Evolutionary conservation across 2,113 vertebrate genomes (phyloP).

Genomic region (Menidia beryllina): DNA sequence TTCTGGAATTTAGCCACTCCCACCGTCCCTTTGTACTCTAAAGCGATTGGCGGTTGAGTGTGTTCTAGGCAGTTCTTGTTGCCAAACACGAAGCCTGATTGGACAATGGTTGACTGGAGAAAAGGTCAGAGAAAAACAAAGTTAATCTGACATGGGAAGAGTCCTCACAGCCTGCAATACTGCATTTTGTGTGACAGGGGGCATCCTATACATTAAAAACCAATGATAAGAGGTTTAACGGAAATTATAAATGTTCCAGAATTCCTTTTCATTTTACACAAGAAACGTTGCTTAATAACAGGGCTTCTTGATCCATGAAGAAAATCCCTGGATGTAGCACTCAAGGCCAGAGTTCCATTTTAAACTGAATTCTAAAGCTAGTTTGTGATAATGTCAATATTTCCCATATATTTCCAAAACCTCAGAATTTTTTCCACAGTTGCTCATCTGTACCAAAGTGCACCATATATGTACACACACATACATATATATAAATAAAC

Average conservation of each 20-base stretch:
- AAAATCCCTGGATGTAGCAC: too few relatives aligned
- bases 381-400: too few relatives aligned
- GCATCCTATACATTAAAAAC: constrained; percentile 18
- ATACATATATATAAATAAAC: too few relatives aligned
- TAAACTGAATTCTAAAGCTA: too few relatives aligned
- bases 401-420: too few relatives aligned
- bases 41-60: constrained; percentile 33
- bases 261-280: neutral
- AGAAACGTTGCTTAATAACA: too few relatives aligned
- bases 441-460: too few relatives aligned
- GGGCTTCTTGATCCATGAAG: too few relatives aligned
- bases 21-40: neutral
- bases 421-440: too few relatives aligned
- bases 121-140: constrained; percentile 65
- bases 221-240: neutral
- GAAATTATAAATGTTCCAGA: neutral
- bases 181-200: constrained; percentile 58
- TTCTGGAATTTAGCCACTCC: constrained; percentile 66
- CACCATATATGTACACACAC: too few relatives aligned
- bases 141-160: constrained; percentile 16
- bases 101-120: constrained; percentile 31
- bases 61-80: neutral
- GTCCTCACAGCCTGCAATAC: neutral
- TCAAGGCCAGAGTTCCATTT: too few relatives aligned
- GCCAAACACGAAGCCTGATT: constrained; percentile 51